These are phyloP conservation scores for Philhelius pedissequus DNA, from an alignment of 2,888 invertebrate genomes.

Conservation along the genomic window DNA sequence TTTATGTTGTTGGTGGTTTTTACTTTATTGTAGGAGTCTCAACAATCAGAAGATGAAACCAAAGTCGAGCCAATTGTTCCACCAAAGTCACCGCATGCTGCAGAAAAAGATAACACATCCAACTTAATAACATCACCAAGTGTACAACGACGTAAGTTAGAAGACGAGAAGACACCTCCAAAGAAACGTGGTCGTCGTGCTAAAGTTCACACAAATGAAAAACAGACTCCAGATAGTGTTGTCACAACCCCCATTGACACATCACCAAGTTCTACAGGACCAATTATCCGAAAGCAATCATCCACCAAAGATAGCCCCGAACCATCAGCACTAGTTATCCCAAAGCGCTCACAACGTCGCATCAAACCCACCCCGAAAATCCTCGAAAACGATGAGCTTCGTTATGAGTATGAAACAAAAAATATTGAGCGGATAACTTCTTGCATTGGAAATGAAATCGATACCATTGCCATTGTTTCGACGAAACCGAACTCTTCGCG, in stretches of 20 bases:
- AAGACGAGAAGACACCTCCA: slow-evolving; percentile 75
- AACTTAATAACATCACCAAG: slow-evolving; percentile 35
- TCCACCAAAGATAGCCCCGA: slow-evolving; percentile 86
- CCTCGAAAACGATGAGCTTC: slow-evolving; percentile 83
- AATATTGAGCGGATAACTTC: slow-evolving; percentile 81
- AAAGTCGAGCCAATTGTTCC: slow-evolving; percentile 69
- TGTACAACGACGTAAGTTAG: slow-evolving; percentile 54
- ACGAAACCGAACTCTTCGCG: slow-evolving; percentile 34
- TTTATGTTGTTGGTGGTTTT: too few species aligned
- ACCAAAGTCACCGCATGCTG: slow-evolving; percentile 23
- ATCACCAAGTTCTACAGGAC: slow-evolving; percentile 4
- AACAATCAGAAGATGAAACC: slow-evolving; percentile 69
- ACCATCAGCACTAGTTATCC: slow-evolving; percentile 76
- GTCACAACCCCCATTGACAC: slow-evolving; percentile 12
- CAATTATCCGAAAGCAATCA: slow-evolving; percentile 37
- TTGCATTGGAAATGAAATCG: slow-evolving; percentile 44
- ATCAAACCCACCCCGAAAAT: slow-evolving; percentile 85
- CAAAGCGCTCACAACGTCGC: slow-evolving; percentile 80
- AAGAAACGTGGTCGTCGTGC: slow-evolving; percentile 78
- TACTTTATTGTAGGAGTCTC: slow-evolving; percentile 10
- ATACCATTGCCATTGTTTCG: slow-evolving; percentile 3
- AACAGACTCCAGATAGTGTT: slow-evolving; percentile 17
- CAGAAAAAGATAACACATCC: slow-evolving; percentile 1
- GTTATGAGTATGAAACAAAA: slow-evolving; percentile 81
- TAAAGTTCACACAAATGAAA: slow-evolving; percentile 69